phyloP scores from a whole-genome alignment of 2,888 invertebrate species.

The Hemistola chrysoprasaria region DNA sequence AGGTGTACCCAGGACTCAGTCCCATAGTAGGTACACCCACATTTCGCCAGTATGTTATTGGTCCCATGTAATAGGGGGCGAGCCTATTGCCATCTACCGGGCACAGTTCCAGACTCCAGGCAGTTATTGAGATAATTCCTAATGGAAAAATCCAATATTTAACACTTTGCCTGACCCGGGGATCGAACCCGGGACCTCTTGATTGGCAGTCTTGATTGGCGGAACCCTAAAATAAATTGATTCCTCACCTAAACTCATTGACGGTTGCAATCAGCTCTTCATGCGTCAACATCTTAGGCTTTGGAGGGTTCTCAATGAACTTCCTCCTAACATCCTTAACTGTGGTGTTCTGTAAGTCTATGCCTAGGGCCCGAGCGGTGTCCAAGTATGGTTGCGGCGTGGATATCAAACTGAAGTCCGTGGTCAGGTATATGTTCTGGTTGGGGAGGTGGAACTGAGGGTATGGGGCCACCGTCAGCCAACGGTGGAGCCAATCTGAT shows the following conservation, averaged over 20 bases:
- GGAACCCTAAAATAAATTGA: no score
- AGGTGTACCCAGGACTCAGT: no score
- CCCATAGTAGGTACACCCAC: no score
- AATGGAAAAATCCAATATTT: no score
- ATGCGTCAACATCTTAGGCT: constrained; percentile 43
- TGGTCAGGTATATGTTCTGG: constrained; percentile 87
- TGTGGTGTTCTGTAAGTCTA: constrained; percentile 50
- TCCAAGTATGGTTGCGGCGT: constrained; percentile 57
- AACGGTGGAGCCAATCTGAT: constrained; percentile 82
- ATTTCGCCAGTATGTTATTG: no score
- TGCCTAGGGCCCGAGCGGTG: constrained; percentile 44
- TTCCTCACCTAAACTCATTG: constrained; percentile 63
- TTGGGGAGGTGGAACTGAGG: constrained; percentile 85
- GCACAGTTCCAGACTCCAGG: no score
- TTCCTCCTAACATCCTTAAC: constrained; percentile 62
- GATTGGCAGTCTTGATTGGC: no score
- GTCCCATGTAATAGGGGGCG: no score
- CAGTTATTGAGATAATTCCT: no score
- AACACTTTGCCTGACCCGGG: no score
- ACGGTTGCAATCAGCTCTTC: constrained; percentile 65
- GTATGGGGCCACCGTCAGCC: constrained; percentile 82
- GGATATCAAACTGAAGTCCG: constrained; percentile 84
- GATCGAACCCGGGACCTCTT: no score
- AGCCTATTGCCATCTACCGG: no score
- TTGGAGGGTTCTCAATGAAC: constrained; percentile 29